A percentile compares a stretch with the other conserved stretches of the same genome.
Evolutionary conservation across 1,140 invertebrate genomes (phyloP).

Genomic region (Calephelis virginiensis): DNA sequence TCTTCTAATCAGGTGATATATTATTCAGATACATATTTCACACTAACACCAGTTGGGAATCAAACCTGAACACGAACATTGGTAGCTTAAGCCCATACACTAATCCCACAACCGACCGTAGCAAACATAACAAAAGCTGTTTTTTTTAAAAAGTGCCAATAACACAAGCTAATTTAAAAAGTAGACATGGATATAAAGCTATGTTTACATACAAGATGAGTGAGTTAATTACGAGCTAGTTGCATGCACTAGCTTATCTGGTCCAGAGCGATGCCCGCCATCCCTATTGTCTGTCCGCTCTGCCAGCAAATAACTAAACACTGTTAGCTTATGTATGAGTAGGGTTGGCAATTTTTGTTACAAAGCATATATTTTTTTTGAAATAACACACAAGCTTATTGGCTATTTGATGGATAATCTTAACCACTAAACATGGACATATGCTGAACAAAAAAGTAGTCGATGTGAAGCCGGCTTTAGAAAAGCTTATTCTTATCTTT

Average conservation of each 20-base stretch:
- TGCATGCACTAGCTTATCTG: conserved; percentile 33
- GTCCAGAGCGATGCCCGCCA: conserved; percentile 40
- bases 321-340: conserved; percentile 52
- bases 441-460: too few relatives aligned
- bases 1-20: too few relatives aligned
- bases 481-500: too few relatives aligned
- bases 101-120: too few relatives aligned
- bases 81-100: too few relatives aligned
- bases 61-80: too few relatives aligned
- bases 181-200: conserved; percentile 10
- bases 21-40: too few relatives aligned
- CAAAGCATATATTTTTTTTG: neutral
- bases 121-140: neutral
- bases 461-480: too few relatives aligned
- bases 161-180: conserved; percentile 15
- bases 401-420: neutral
- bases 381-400: neutral
- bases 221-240: conserved; percentile 42
- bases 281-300: conserved; percentile 54
- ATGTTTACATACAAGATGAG: conserved; percentile 4
- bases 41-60: too few relatives aligned
- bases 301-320: conserved; percentile 65
- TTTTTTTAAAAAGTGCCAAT: conserved; percentile 9
- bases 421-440: too few relatives aligned
- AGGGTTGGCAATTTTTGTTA: conserved; percentile 38